Evolutionary conservation across 2,888 invertebrate species (phyloP).

Genomic region (Zhuqinia jingwanae): DNA sequence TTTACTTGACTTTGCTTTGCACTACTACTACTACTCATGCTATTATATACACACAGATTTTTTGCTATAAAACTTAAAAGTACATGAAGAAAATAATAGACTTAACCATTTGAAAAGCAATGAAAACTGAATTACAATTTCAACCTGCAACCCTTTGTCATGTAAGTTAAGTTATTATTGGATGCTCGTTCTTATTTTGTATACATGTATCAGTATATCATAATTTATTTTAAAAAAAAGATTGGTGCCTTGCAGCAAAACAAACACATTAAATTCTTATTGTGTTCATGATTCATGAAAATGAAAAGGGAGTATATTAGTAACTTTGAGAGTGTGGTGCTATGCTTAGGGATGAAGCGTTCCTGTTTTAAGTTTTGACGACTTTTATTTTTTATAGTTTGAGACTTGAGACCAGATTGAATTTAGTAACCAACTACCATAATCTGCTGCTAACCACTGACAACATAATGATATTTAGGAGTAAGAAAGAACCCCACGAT

Average conservation of each 20-base stretch:
- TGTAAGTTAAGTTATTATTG: not conserved
- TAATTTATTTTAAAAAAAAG: slow-evolving; percentile 5
- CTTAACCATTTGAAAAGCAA: not conserved
- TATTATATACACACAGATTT: not conserved
- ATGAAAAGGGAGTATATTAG: too few species aligned
- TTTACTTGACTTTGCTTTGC: not conserved
- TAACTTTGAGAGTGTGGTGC: too few species aligned
- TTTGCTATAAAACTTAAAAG: not conserved
- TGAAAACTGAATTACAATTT: not conserved
- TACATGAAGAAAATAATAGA: not conserved
- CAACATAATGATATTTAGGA: too few species aligned
- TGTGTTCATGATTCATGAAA: slow-evolving; percentile 12
- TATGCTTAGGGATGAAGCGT: too few species aligned
- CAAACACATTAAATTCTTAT: slow-evolving; percentile 22
- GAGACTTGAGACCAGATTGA: too few species aligned
- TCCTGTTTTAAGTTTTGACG: too few species aligned
- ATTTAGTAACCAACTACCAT: too few species aligned
- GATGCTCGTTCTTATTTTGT: not conserved
- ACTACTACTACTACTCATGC: not conserved
- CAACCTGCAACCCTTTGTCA: not conserved
- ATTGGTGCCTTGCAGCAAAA: slow-evolving; percentile 10
- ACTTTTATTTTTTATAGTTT: too few species aligned
- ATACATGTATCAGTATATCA: not conserved
- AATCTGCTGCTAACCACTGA: too few species aligned
- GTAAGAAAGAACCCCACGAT: too few species aligned